phyloP scores from a whole-genome alignment of 2,113 vertebrate species.

The Bolborhynchus lineola region DNA sequence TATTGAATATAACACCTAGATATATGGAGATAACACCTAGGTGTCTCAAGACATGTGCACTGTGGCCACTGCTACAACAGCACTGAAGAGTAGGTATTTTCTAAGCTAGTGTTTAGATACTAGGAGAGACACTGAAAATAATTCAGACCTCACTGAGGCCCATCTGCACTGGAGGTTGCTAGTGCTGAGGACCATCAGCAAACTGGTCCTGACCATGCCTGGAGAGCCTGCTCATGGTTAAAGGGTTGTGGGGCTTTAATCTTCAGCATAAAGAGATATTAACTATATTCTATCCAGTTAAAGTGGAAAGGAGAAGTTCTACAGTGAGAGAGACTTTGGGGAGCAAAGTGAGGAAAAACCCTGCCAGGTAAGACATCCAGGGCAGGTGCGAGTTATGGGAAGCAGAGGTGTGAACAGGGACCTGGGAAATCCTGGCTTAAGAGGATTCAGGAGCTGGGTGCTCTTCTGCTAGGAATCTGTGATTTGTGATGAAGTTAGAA shows the following conservation, averaged over 20 bases:
- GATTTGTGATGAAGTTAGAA: neutral
- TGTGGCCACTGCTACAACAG: neutral
- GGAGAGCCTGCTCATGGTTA: neutral
- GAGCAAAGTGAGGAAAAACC: neutral
- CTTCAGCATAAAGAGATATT: neutral
- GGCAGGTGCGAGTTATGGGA: neutral
- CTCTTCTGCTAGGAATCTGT: neutral
- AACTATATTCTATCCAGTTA: neutral
- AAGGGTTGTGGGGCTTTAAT: neutral
- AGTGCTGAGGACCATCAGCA: neutral
- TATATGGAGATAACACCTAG: neutral
- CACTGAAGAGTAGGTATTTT: neutral
- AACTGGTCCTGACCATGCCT: neutral
- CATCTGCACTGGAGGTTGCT: neutral
- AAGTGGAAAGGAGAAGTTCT: neutral
- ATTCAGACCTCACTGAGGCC: neutral
- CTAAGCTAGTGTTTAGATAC: neutral
- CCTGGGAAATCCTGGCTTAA: neutral
- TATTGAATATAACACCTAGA: neutral
- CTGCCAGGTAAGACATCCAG: neutral
- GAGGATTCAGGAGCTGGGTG: neutral
- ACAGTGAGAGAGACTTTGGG: neutral
- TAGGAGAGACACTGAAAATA: neutral
- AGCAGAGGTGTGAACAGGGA: neutral
- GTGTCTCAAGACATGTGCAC: fast-evolving